Evolutionary conservation across 1,140 invertebrate genomes (phyloP).

Genomic region (Trichonephila clavata): DNA sequence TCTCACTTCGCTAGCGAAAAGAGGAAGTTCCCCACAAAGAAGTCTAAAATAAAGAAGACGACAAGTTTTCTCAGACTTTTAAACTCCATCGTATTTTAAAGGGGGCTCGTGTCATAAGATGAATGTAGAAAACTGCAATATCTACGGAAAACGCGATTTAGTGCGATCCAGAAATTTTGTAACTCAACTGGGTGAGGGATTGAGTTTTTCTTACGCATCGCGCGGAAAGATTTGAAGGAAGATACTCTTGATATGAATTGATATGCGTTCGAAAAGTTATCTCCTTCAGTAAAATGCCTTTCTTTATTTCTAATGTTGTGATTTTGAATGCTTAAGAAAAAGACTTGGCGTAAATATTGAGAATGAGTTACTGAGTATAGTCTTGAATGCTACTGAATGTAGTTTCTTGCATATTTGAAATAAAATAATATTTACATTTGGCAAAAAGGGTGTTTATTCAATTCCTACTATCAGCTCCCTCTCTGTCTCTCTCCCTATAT

Average conservation of each 20-base stretch:
- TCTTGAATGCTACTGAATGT: too few species aligned
- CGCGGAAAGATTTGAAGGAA: neutral
- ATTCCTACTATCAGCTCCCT: too few species aligned
- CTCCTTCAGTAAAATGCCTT: neutral
- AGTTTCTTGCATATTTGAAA: too few species aligned
- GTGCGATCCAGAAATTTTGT: slow-evolving; percentile 31
- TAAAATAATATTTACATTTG: too few species aligned
- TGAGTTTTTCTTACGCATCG: neutral
- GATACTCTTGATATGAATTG: neutral
- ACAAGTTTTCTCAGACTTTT: slow-evolving; percentile 61
- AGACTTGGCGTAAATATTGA: too few species aligned
- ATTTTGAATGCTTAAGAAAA: too few species aligned
- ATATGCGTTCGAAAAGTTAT: neutral
- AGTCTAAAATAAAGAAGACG: slow-evolving; percentile 40
- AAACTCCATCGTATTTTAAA: slow-evolving; percentile 5
- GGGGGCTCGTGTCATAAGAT: slow-evolving; percentile 16
- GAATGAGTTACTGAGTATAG: too few species aligned
- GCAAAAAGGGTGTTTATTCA: too few species aligned
- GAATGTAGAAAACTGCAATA: neutral
- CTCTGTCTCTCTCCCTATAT: too few species aligned
- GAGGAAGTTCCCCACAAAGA: neutral
- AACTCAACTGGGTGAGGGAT: slow-evolving; percentile 42
- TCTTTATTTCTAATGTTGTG: too few species aligned
- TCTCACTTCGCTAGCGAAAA: slow-evolving; percentile 7
- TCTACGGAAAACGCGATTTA: slow-evolving; percentile 36